These are phyloP conservation scores for Drosophila nigrodunni DNA, from an alignment of 1,140 invertebrate species.

Conservation along the genomic window DNA sequence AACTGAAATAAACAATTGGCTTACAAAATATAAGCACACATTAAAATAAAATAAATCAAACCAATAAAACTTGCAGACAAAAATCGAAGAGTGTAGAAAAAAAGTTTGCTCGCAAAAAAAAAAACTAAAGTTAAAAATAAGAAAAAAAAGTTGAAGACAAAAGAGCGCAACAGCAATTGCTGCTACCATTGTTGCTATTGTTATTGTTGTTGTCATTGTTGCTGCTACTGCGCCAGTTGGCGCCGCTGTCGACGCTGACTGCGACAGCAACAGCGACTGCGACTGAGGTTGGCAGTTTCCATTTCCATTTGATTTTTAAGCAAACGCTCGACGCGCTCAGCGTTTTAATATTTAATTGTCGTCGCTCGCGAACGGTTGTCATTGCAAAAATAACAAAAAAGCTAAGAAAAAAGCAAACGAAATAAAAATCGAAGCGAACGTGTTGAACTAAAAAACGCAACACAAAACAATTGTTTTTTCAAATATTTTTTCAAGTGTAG, in stretches of 20 bases:
- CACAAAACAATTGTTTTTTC: conserved; percentile 7
- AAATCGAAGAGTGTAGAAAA: neutral
- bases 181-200: conserved; percentile 25
- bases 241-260: conserved; percentile 7
- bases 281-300: conserved; percentile 57
- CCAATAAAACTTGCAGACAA: neutral
- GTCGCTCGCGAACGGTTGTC: conserved; percentile 69
- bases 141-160: conserved; percentile 24
- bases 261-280: neutral
- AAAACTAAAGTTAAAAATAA: conserved; percentile 20
- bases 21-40: neutral
- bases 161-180: conserved; percentile 32
- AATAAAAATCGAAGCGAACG: neutral
- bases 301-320: conserved; percentile 84
- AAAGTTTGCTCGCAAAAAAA: conserved; percentile 7
- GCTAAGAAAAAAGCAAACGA: neutral
- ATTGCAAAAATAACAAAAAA: conserved; percentile 20
- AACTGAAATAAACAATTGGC: neutral
- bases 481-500: conserved; percentile 14
- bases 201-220: conserved; percentile 2
- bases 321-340: conserved; percentile 68
- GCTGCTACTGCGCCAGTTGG: conserved; percentile 30
- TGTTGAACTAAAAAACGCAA: no score
- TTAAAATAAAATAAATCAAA: neutral
- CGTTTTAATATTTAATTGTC: conserved; percentile 82